phyloP scores from a whole-genome alignment of 2,888 invertebrate genomes.

The Lithosia quadra region DNA sequence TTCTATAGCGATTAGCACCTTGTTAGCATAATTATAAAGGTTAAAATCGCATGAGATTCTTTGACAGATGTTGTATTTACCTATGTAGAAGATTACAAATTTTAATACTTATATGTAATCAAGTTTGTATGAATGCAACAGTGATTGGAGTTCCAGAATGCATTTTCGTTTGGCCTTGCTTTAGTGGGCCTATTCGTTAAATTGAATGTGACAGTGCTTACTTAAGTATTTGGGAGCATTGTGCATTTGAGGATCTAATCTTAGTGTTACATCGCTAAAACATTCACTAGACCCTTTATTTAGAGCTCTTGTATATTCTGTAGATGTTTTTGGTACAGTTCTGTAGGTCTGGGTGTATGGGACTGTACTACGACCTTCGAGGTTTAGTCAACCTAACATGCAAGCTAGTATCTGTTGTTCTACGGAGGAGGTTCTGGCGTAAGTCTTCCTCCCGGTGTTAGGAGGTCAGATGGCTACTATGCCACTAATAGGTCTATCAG shows the following conservation, averaged over 20 bases:
- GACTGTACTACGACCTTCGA: no score
- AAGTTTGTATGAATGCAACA: constrained; percentile 52
- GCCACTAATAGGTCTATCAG: constrained; percentile 64
- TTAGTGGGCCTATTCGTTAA: constrained; percentile 32
- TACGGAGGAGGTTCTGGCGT: no score
- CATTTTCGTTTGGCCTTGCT: constrained; percentile 56
- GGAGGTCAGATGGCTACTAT: no score
- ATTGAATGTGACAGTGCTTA: constrained; percentile 44
- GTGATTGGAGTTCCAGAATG: constrained; percentile 60
- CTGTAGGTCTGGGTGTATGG: no score
- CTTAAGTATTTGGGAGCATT: constrained; percentile 42
- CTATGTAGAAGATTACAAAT: constrained; percentile 58
- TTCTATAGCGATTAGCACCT: constrained; percentile 42
- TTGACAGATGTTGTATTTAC: constrained; percentile 67
- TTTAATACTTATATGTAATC: constrained; percentile 42
- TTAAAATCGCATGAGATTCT: constrained; percentile 37
- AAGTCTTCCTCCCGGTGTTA: no score
- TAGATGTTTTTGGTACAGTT: no score
- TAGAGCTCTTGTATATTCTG: constrained; percentile 6
- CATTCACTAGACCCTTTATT: constrained; percentile 32
- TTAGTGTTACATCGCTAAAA: constrained; percentile 49
- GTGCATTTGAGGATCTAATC: constrained; percentile 40
- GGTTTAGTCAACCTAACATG: no score
- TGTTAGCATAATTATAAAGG: constrained; percentile 35
- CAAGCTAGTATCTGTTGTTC: no score